A percentile compares a stretch with the other conserved stretches of the same genome.
These are phyloP conservation scores for Himalopsyche tibetana DNA, from an alignment of 2,888 invertebrate species.

Conservation along the genomic window DNA sequence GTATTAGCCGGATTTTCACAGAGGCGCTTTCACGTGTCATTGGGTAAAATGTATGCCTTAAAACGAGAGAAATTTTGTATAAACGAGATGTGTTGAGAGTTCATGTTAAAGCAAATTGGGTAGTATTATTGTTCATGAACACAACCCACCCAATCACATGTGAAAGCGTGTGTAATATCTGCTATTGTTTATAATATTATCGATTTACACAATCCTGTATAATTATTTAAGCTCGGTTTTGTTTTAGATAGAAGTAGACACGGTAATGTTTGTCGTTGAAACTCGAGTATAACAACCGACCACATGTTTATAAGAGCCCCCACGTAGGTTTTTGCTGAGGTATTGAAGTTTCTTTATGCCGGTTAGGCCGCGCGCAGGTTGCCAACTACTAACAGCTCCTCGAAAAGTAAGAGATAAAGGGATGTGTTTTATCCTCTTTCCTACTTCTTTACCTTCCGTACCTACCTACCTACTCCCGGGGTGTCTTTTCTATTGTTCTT, in stretches of 20 bases:
- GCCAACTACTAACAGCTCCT: slow-evolving; percentile 47
- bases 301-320: slow-evolving; percentile 24
- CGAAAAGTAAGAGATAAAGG: slow-evolving; percentile 48
- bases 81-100: no score
- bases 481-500: slow-evolving; percentile 43
- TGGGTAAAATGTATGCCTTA: no score
- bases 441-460: slow-evolving; percentile 6
- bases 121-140: no score
- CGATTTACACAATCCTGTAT: no score
- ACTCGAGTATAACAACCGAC: not conserved
- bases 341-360: slow-evolving; percentile 43
- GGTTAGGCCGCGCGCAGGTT: slow-evolving; percentile 33
- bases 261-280: not conserved
- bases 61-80: no score
- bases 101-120: no score
- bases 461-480: not conserved
- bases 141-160: no score
- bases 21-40: no score
- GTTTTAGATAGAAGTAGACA: not conserved
- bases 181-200: no score
- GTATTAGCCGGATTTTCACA: no score
- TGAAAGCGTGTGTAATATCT: no score
- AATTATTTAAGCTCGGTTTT: not conserved
- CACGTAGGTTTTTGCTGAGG: slow-evolving; percentile 39
- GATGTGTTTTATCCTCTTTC: slow-evolving; percentile 42